Evolutionary conservation across 2,888 invertebrate genomes (phyloP).

Genomic region (Metellina segmentata): DNA sequence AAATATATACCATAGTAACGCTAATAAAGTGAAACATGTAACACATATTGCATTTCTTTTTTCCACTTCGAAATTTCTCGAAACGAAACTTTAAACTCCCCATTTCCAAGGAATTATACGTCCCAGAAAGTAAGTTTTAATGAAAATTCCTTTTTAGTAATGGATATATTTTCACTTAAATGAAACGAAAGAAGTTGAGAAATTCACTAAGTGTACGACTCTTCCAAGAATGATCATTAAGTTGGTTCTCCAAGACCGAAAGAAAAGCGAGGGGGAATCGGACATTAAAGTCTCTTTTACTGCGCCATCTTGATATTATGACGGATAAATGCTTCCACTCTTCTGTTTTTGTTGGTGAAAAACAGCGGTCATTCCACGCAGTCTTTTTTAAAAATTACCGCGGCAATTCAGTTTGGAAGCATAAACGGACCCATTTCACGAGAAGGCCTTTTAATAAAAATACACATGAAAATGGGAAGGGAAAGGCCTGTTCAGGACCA

Average conservation of each 20-base stretch:
- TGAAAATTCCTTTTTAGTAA: neutral
- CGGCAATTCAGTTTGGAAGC: neutral
- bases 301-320: neutral
- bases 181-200: neutral
- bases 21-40: neutral
- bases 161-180: neutral
- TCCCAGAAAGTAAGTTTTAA: neutral
- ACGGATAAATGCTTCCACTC: neutral
- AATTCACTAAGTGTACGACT: neutral
- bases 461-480: neutral
- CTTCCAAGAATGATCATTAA: neutral
- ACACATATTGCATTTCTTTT: neutral
- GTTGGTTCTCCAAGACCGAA: too few relatives aligned
- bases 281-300: neutral
- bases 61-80: neutral
- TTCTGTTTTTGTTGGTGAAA: neutral
- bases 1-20: neutral
- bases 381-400: neutral
- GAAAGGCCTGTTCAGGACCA: slow-evolving; percentile 23
- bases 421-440: neutral
- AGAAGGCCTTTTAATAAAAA: neutral
- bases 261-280: neutral
- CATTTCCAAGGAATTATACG: neutral
- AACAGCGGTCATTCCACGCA: neutral
- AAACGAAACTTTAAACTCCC: neutral